Conservation (phyloP, 92 coral and sea anemone genomes). For the Heteractis magnifica region DNA sequence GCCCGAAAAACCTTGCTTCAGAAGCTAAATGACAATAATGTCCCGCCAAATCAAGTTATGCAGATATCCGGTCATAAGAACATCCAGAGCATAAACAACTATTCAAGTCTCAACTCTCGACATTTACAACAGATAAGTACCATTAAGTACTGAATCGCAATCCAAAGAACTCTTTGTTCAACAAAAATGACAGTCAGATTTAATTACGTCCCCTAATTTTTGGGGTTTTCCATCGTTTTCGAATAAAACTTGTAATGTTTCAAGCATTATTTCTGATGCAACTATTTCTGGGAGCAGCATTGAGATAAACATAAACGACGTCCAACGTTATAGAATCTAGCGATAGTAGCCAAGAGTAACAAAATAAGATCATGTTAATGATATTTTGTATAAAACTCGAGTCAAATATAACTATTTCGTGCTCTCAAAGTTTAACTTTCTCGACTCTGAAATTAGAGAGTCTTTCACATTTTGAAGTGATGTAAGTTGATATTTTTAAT, state of each 20-base stretch:
- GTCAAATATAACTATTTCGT: too few species aligned
- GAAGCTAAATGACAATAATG: slow-evolving; percentile 28
- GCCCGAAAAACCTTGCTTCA: slow-evolving; percentile 7
- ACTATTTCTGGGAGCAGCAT: too few species aligned
- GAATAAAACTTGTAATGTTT: neutral
- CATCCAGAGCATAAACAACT: slow-evolving; percentile 33
- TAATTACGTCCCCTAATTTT: neutral
- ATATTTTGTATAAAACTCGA: too few species aligned
- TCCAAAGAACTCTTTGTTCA: neutral
- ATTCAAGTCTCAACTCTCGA: slow-evolving; percentile 9
- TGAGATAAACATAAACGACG: too few species aligned
- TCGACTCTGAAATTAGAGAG: too few species aligned
- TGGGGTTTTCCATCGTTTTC: neutral
- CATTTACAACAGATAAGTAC: slow-evolving; percentile 20
- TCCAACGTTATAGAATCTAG: too few species aligned
- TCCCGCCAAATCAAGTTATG: slow-evolving; percentile 33
- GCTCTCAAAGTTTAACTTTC: too few species aligned
- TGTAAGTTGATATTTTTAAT: too few species aligned
- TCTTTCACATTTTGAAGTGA: too few species aligned
- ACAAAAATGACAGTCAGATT: neutral
- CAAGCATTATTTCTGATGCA: too few species aligned
- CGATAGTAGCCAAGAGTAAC: too few species aligned
- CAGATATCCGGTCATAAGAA: slow-evolving; percentile 37
- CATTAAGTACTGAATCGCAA: neutral
- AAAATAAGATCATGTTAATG: too few species aligned